Evolutionary conservation across 2,113 vertebrate species (phyloP), one percentile per base, ranked within the genome.

Genomic region (Perognathus longimembris): DNA sequence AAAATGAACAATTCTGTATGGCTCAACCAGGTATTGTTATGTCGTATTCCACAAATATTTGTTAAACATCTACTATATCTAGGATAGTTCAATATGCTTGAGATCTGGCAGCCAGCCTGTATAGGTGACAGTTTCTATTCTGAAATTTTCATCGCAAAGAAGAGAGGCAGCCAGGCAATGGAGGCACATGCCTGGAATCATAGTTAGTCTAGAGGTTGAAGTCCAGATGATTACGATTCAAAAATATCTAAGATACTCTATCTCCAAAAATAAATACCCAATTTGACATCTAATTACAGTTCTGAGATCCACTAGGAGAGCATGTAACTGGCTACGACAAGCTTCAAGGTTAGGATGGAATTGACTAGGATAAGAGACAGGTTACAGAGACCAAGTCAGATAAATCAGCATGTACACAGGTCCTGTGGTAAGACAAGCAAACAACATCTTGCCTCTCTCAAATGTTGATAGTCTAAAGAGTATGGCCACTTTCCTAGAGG

Each of bases 21-120:
- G 30, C 28, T 76, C 28, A 76, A 14, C 28, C 21, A 90, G 63
- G 71, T 34, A 76, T 24, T 71, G 61, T 63, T 75, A n/a, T 34
- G 38, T 82, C 61, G 82, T 95, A 57, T 45, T 45, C 45, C 45
- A 34, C 78, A 61, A 95, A 67, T 83, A 18, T 78, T 92, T 85
- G 67, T 24, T 17, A 57, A 92, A n/a, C 7, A 42, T 66, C 64
- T 69, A 4, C n/a, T 69, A 34, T 28, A 59, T 28, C 2, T 11
- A 85, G 32, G 7, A 17, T 45, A 28, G 11, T 26, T 5, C 40
- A 61, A 40, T 63, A 42, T 2, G 6, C 74, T 42, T 50, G 22
- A 12, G 22, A 34, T 30, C 22, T 6, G 26, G 32, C 15, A 7
- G 63, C 64, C 36, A 54, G 40, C 28, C 32, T 70, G 1, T 15